phyloP scores from a whole-genome alignment of 2,113 vertebrate species.

The Rhea americana region DNA sequence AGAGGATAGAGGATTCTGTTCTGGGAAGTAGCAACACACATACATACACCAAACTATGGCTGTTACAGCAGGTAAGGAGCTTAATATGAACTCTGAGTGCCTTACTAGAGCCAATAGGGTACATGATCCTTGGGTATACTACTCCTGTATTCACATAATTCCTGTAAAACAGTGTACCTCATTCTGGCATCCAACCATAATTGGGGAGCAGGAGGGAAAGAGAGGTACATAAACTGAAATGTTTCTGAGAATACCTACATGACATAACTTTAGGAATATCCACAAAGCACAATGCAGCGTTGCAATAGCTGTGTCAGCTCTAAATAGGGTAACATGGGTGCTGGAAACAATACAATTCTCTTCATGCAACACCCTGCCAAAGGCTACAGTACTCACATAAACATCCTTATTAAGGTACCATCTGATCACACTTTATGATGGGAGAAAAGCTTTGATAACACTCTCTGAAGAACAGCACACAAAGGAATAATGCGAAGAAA shows the following conservation, averaged over 20 bases:
- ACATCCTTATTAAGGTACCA: background rate
- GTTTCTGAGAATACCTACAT: background rate
- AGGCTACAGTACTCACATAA: fast-evolving
- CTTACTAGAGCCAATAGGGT: background rate
- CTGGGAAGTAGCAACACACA: background rate
- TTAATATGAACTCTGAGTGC: background rate
- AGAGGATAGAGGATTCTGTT: background rate
- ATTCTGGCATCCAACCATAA: background rate
- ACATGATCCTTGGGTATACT: background rate
- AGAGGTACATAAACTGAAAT: background rate
- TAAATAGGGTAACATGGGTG: fast-evolving
- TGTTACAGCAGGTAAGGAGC: background rate
- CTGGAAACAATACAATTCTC: background rate
- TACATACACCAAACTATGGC: background rate
- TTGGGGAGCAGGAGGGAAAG: too few relatives aligned
- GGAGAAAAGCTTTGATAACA: background rate
- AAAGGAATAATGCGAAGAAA: background rate
- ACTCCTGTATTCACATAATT: background rate
- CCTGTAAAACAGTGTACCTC: fast-evolving
- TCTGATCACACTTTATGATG: background rate
- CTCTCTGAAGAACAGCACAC: background rate
- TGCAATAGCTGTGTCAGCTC: background rate
- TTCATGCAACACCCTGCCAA: fast-evolving
- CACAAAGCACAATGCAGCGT: background rate
- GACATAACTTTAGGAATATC: background rate